These are phyloP conservation scores for Priapulus caudatus DNA, from an alignment of 2,888 invertebrate genomes.

Conservation along the genomic window DNA sequence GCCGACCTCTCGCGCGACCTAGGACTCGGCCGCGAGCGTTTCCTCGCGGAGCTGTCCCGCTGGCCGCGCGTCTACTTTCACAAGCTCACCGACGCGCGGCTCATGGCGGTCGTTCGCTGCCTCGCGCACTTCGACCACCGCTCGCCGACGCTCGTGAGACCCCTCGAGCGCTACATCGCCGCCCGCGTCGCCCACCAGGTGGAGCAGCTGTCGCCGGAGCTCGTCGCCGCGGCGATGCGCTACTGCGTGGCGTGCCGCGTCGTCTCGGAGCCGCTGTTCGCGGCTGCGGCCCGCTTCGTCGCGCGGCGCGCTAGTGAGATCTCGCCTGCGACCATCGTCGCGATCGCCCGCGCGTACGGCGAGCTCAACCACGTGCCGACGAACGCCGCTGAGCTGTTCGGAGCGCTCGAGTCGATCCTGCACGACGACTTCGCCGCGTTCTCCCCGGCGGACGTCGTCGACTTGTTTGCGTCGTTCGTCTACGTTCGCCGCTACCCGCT, in stretches of 20 bases:
- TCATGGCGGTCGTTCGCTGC: constrained; percentile 42
- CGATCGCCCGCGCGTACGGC: constrained; percentile 50
- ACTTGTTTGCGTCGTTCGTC: constrained; percentile 51
- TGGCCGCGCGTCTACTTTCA: constrained; percentile 53
- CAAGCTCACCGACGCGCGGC: constrained; percentile 46
- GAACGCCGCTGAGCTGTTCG: constrained; percentile 47
- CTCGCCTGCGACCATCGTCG: constrained; percentile 46
- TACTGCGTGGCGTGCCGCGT: constrained; percentile 50
- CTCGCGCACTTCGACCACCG: constrained; percentile 46
- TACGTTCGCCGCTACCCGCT: constrained; percentile 51
- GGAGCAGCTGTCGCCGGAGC: constrained; percentile 42
- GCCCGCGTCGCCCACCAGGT: constrained; percentile 40
- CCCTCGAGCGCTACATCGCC: constrained; percentile 51
- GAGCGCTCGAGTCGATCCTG: constrained; percentile 45
- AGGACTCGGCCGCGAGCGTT: constrained; percentile 25
- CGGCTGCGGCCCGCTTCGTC: constrained; percentile 48
- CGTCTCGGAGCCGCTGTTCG: constrained; percentile 47
- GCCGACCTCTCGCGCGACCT: constrained; percentile 25
- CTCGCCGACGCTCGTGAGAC: constrained; percentile 47
- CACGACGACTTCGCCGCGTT: constrained; percentile 47
- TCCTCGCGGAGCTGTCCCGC: constrained; percentile 39
- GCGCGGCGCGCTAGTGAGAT: constrained; percentile 42
- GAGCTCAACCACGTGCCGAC: constrained; percentile 47
- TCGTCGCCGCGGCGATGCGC: constrained; percentile 50
- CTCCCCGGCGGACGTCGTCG: constrained; percentile 46